Conservation (phyloP, 2,113 vertebrate species). For the Chaetops frenatus region DNA sequence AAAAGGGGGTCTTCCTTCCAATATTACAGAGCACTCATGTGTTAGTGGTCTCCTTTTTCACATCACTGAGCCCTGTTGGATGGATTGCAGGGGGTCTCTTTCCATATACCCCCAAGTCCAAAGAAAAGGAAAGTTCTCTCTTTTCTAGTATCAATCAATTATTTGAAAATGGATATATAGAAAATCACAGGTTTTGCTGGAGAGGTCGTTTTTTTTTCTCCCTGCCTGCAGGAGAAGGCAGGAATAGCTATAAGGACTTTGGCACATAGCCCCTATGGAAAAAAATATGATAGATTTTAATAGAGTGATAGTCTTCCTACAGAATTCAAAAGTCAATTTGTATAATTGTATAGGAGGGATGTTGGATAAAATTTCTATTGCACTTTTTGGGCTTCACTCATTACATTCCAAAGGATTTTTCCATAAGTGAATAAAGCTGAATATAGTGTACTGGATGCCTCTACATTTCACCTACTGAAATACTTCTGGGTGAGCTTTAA, state of each 20-base stretch:
- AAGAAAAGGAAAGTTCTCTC: background rate
- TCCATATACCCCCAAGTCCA: conserved; percentile 12
- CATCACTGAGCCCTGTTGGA: conserved; percentile 8
- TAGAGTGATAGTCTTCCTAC: conserved; percentile 26
- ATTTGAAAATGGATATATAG: background rate
- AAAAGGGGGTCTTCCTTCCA: conserved; percentile 50
- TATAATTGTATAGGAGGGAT: background rate
- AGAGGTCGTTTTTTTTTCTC: background rate
- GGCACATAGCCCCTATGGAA: conserved; percentile 6
- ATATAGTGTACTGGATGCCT: background rate
- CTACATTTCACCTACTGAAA: background rate
- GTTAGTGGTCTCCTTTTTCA: background rate
- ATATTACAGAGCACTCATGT: background rate
- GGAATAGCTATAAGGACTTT: conserved; percentile 16
- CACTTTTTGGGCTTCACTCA: background rate
- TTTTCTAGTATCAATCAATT: conserved; percentile 9
- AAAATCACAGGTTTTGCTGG: background rate
- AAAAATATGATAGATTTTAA: conserved; percentile 24
- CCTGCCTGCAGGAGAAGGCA: background rate
- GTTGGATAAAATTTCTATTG: background rate
- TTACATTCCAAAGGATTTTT: conserved; percentile 36
- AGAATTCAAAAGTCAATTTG: conserved; percentile 33
- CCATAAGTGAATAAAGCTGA: background rate
- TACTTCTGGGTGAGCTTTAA: background rate
- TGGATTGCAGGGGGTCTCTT: conserved; percentile 18